These are phyloP conservation scores for Polyommatus iphigenia DNA, from an alignment of 2,888 invertebrate species.

Conservation along the genomic window DNA sequence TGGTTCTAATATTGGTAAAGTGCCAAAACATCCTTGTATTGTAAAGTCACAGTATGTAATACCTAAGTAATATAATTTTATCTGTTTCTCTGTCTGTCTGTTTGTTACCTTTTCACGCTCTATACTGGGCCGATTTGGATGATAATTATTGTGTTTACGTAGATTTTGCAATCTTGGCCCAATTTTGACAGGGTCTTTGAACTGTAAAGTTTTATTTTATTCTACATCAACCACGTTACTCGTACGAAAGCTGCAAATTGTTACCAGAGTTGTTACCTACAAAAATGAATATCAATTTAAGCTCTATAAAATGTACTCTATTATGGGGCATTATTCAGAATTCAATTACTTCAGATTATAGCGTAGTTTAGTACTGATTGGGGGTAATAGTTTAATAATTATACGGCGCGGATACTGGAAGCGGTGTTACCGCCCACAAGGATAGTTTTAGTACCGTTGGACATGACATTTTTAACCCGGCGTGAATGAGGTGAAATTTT, in stretches of 20 bases:
- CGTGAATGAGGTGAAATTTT: too few relatives aligned
- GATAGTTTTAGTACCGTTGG: not conserved
- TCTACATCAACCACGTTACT: not conserved
- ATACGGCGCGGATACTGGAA: not conserved
- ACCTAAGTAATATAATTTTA: too few relatives aligned
- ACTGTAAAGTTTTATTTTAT: not conserved
- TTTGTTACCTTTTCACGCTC: too few relatives aligned
- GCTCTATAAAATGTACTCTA: not conserved
- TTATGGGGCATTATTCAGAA: not conserved
- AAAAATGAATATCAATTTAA: conserved; percentile 1
- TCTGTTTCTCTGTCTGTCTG: too few relatives aligned
- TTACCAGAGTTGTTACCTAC: not conserved
- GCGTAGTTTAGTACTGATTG: conserved; percentile 1
- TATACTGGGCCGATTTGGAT: too few relatives aligned
- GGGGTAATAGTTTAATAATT: conserved; percentile 2
- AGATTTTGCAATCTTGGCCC: too few relatives aligned
- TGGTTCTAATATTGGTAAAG: too few relatives aligned
- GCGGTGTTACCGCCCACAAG: not conserved
- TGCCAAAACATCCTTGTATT: too few relatives aligned
- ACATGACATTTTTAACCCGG: conserved; percentile 9
- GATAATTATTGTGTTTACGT: too few relatives aligned
- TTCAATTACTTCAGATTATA: conserved; percentile 6
- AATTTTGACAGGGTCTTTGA: too few relatives aligned
- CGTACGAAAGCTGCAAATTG: not conserved
- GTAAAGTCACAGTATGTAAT: too few relatives aligned